phyloP scores from a whole-genome alignment of 2,113 vertebrate species.

The Rhodinocichla rosea region DNA sequence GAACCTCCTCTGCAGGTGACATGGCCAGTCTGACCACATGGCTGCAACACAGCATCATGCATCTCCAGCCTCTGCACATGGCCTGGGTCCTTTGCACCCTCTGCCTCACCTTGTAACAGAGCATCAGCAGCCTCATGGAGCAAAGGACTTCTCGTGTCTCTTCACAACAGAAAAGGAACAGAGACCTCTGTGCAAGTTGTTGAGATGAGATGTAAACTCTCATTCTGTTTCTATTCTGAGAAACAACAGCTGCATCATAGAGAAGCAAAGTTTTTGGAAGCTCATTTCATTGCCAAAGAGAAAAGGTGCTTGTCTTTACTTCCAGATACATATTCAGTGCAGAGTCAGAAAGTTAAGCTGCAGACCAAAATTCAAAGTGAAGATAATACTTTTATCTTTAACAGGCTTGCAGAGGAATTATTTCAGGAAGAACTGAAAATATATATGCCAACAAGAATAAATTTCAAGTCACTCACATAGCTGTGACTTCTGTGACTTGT shows the following conservation, averaged over 20 bases:
- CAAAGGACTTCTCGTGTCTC: not conserved
- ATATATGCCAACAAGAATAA: not conserved
- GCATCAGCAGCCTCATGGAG: not conserved
- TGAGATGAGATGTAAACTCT: not conserved
- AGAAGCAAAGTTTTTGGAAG: not conserved
- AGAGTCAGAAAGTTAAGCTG: not conserved
- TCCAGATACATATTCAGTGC: not conserved
- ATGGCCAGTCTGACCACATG: fast-evolving
- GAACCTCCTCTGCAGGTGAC: not conserved
- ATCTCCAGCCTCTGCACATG: not conserved
- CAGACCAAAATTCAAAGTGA: not conserved
- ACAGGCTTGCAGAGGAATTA: not conserved
- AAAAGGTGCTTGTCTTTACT: not conserved
- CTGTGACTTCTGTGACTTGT: not conserved
- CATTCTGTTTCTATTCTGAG: not conserved
- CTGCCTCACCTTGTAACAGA: not conserved
- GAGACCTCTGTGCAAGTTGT: not conserved
- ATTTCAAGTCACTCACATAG: not conserved
- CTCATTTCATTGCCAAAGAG: not conserved
- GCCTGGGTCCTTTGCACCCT: not conserved
- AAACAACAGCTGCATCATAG: not conserved
- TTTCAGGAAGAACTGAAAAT: not conserved
- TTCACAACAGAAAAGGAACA: not conserved
- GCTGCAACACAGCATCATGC: fast-evolving
- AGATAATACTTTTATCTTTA: not conserved